phyloP scores from a whole-genome alignment of 2,888 invertebrate genomes.

The Sarcophaga rosellei region DNA sequence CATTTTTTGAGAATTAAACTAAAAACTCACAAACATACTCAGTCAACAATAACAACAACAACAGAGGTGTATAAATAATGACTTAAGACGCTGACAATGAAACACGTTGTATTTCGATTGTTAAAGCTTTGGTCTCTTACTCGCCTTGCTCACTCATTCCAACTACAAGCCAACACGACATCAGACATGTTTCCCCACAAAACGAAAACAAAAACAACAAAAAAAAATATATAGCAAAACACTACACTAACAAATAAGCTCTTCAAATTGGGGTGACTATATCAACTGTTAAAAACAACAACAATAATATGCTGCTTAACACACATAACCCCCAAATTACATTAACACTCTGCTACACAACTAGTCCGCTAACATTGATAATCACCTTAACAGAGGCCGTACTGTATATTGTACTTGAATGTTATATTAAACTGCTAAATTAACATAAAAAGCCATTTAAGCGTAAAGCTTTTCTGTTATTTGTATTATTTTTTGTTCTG shows the following conservation, averaged over 20 bases:
- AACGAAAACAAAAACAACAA: background rate
- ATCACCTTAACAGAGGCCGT: slow-evolving; percentile 22
- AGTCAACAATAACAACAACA: slow-evolving; percentile 32
- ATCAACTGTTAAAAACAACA: background rate
- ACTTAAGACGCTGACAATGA: slow-evolving; percentile 41
- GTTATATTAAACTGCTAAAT: slow-evolving; percentile 28
- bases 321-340: background rate
- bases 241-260: background rate
- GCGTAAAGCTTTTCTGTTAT: slow-evolving; percentile 12
- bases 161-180: slow-evolving; percentile 1
- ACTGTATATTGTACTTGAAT: background rate
- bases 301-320: background rate
- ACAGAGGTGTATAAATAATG: slow-evolving; percentile 10
- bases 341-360: background rate
- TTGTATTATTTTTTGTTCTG: background rate
- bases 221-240: background rate
- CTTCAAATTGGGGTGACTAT: slow-evolving; percentile 1
- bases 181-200: slow-evolving; percentile 1
- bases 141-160: too few species aligned
- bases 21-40: slow-evolving; percentile 32
- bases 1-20: background rate
- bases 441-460: slow-evolving; percentile 18
- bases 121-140: slow-evolving; percentile 10
- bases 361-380: slow-evolving; percentile 2
- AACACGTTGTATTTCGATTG: slow-evolving; percentile 60